Evolutionary conservation across 1,140 invertebrate genomes (phyloP), one percentile per base, ranked within the genome.

Genomic region (Scaptomyza hsui): DNA sequence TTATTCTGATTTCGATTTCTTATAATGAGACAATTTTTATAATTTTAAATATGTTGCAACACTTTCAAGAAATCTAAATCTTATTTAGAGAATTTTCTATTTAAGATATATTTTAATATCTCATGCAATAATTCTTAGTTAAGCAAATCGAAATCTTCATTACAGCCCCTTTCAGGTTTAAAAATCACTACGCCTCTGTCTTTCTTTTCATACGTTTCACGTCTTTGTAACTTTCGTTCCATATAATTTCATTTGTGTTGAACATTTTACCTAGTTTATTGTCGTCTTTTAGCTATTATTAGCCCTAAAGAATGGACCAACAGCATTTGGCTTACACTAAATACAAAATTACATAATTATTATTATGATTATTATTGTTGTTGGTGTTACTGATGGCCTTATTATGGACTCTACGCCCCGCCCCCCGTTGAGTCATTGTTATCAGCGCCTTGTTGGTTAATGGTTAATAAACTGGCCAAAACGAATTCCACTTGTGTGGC

Each of bases 261-360:
- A 18, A 57, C 60, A 56, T 55, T 53, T 72, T 62, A 37, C 48
- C 70, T 53, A 81, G 51, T 81, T 86, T 86, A 86, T 81, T 80
- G 73, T 75, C 73, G 51, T 71, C 76, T 51, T 55, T 74, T 75
- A 71, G 59, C 26, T 29, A 61, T 69, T 65, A 45, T 74, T 18
- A 10, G 39, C 18, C 32, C 26, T 32, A 39, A 35, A 48, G 69
- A 72, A 64, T 55, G 59, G 52, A 21, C 44, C 21, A 41, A 55
- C 18, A 41, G 49, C 18, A 37, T 39, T 44, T 49, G 44, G 55
- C 39, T 29, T 64, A 85, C 73, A 76, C 59, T 24, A 39, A 49
- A 61, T 49, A 86, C 81, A 80, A 76, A 26, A 85, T 85, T 85
- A 86, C 77, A 85, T 86, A 86, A 85, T 85, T 85, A 83, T 85